These are phyloP conservation scores for Sigmodon hispidus DNA, from an alignment of 2,113 vertebrate species.

Conservation along the genomic window DNA sequence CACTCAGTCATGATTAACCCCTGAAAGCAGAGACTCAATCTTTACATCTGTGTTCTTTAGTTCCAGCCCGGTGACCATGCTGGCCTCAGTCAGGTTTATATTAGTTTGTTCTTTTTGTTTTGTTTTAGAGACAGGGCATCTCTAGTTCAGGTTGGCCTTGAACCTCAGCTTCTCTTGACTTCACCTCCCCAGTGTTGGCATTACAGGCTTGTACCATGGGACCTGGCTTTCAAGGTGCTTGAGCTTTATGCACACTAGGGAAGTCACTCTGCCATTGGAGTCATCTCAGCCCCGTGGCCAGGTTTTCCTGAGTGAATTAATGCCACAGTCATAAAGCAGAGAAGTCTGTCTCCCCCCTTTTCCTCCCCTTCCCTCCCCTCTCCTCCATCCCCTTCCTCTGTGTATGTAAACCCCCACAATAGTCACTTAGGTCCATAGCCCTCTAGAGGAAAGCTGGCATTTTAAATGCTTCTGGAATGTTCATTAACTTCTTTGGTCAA, in stretches of 20 bases:
- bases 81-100: not conserved
- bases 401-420: accelerated
- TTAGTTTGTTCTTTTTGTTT: not conserved
- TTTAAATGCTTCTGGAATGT: not conserved
- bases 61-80: not conserved
- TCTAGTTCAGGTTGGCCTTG: not conserved
- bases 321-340: not conserved
- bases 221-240: not conserved
- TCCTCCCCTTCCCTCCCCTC: not conserved
- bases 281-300: accelerated
- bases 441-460: not conserved
- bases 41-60: not conserved
- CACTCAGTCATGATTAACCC: accelerated
- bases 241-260: not conserved
- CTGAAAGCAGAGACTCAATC: not conserved
- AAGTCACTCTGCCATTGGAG: too few species aligned
- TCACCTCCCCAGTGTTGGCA: not conserved
- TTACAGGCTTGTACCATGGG: not conserved
- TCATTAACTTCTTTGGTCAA: not conserved
- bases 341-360: not conserved
- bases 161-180: too few species aligned
- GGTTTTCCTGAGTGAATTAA: not conserved
- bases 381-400: not conserved
- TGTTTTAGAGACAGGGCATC: not conserved
- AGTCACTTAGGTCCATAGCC: accelerated